Evolutionary conservation across 2,888 invertebrate genomes (phyloP).

Genomic region (Drosophila diplacantha): DNA sequence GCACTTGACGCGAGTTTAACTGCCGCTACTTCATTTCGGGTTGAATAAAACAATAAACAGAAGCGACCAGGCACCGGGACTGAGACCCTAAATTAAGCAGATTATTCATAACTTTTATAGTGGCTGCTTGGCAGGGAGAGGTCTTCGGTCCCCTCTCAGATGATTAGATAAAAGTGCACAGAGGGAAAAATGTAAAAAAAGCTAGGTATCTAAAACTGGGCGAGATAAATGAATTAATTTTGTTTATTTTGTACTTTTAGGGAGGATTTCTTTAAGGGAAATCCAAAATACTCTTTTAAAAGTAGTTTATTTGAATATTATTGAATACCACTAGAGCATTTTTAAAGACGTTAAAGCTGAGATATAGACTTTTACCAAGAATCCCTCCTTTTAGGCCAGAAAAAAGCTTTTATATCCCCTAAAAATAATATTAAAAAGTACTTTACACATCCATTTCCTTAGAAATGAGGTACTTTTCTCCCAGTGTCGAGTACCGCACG

Average conservation of each 20-base stretch:
- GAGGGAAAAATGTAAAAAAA: not conserved
- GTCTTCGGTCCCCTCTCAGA: slow-evolving; percentile 51
- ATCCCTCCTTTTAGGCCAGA: not conserved
- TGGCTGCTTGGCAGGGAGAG: slow-evolving; percentile 13
- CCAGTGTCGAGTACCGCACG: slow-evolving; percentile 34
- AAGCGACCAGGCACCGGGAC: slow-evolving; percentile 37
- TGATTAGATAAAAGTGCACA: slow-evolving; percentile 58
- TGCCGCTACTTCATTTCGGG: slow-evolving; percentile 51
- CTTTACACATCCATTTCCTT: not conserved
- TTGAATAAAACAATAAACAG: slow-evolving; percentile 67
- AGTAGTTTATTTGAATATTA: not conserved
- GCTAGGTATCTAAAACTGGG: not conserved
- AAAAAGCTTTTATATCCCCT: not conserved
- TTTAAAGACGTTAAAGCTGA: not conserved
- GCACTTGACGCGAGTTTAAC: slow-evolving; percentile 57
- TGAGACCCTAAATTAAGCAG: slow-evolving; percentile 47
- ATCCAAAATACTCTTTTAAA: not conserved
- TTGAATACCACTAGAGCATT: not conserved
- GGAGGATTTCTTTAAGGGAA: not conserved
- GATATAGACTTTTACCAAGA: not conserved
- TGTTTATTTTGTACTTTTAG: not conserved
- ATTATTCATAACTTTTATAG: slow-evolving; percentile 65
- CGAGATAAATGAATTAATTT: not conserved
- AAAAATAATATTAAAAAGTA: not conserved
- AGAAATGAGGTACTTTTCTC: slow-evolving; percentile 1